Percentiles rank a stretch among this genome's conserved stretches.
Evolutionary conservation across 2,113 vertebrate species (phyloP).

Genomic region (Urocitellus parryii): DNA sequence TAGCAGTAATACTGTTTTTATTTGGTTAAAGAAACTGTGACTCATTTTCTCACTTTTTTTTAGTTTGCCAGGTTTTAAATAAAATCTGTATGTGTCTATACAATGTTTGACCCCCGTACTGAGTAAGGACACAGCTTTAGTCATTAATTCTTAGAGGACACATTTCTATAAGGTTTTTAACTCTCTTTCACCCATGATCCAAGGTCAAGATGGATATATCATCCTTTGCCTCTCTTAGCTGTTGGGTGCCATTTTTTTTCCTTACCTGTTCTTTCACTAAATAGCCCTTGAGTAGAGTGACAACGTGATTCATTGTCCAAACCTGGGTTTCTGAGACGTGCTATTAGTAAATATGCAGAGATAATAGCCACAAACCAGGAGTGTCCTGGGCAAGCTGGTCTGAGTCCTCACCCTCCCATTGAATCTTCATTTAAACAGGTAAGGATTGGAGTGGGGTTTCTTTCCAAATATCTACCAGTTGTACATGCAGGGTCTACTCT

Average conservation of each 20-base stretch:
- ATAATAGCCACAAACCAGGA: neutral
- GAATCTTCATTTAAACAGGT: neutral
- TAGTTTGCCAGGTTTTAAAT: neutral
- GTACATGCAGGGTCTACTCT: neutral
- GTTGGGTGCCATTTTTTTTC: neutral
- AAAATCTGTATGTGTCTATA: neutral
- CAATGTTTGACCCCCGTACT: neutral
- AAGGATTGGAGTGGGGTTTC: neutral
- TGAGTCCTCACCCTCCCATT: neutral
- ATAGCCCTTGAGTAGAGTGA: neutral
- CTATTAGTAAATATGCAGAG: neutral
- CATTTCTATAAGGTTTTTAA: neutral
- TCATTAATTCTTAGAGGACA: neutral
- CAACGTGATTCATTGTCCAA: neutral
- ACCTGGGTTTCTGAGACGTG: neutral
- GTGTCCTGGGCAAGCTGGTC: accelerated
- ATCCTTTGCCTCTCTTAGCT: neutral
- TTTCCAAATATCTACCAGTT: neutral
- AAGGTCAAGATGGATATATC: neutral
- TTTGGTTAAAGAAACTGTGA: neutral
- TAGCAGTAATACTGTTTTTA: neutral
- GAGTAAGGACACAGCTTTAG: neutral
- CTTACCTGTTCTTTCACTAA: neutral
- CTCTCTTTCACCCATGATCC: neutral
- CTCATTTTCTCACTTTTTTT: neutral